Percentiles rank a stretch among this genome's conserved stretches.
Evolutionary conservation across 1,140 invertebrate species (phyloP).

Genomic region (Hirudo medicinalis): DNA sequence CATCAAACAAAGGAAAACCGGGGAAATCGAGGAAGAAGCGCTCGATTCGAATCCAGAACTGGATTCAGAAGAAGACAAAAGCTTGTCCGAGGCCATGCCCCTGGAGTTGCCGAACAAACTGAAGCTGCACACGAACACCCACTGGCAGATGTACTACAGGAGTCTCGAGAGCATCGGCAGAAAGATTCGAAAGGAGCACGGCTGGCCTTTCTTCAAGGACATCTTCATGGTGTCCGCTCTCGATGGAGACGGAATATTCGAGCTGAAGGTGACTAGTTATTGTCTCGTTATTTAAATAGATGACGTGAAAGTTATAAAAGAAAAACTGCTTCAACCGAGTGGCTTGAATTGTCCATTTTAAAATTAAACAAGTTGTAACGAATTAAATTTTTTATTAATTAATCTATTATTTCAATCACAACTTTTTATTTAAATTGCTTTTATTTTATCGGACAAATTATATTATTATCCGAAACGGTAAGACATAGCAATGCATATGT

Average conservation of each 20-base stretch:
- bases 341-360: neutral
- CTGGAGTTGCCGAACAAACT: too few species aligned
- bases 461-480: too few species aligned
- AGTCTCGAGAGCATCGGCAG: slow-evolving; percentile 17
- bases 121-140: neutral
- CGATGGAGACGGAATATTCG: slow-evolving; percentile 58
- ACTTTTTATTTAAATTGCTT: too few species aligned
- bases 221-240: slow-evolving; percentile 80
- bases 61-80: neutral
- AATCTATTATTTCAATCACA: too few species aligned
- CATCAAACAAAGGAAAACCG: neutral
- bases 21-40: slow-evolving; percentile 9
- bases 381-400: neutral
- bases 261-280: slow-evolving; percentile 53
- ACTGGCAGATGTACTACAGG: slow-evolving; percentile 15
- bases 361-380: neutral
- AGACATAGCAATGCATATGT: too few species aligned
- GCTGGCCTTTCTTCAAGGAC: slow-evolving; percentile 63
- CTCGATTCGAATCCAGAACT: neutral
- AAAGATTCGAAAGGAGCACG: slow-evolving; percentile 33
- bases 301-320: neutral
- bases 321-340: too few species aligned
- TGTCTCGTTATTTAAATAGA: too few species aligned
- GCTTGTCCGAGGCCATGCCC: too few species aligned
- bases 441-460: too few species aligned